Evolutionary conservation across 2,797 vertebrate genomes (phyloP), one percentile per base, ranked within the genome.

Genomic region (Myiotriccus ornatus): DNA sequence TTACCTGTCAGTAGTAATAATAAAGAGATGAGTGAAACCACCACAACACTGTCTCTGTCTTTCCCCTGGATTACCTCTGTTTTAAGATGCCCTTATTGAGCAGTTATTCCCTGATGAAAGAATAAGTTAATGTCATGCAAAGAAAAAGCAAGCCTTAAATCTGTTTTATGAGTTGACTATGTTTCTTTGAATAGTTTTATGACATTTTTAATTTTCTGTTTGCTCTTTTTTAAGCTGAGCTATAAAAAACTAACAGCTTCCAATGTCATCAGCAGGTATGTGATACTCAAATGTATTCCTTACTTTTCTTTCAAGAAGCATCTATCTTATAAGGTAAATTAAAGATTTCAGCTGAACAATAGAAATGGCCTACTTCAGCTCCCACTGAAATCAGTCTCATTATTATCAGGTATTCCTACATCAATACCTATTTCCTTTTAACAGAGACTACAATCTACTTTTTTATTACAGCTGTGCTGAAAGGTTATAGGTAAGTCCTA

Each of bases 1-100:
- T 94, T 96, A 92, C 90, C 85, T 94, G 93, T 97, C 95, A 95
- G 88, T 88, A 94, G 62, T 32, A 94, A 96, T 96, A 96, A 93
- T 90, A 82, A 62, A 89, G 92, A 90, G 83, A 92, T 76, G 87
- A 96, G 78, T 93, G 94, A 96, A 96, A 84, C 53, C 43, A 92
- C 81, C 78, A 90, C 67, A 89, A 77, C 2, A 2, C 55, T 92
- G 34, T 64, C 80, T 87, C 76, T 94, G 55, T 83, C 79, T 91
- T 90, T 94, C 59, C 44, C 50, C 39, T 60, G 56, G 71, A 83
- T 89, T 90, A 64, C 13, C 10, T 84, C 49, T 77, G 62, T 88
- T 80, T 88, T 74, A 86, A 93, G 75, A 70, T 79, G 30, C n/a
- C 39, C 68, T 56, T 74, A 78, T 9, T 53, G 44, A 92, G 47